Conservation (phyloP, 2,888 invertebrate genomes). For the Leptopterna dolabrata region DNA sequence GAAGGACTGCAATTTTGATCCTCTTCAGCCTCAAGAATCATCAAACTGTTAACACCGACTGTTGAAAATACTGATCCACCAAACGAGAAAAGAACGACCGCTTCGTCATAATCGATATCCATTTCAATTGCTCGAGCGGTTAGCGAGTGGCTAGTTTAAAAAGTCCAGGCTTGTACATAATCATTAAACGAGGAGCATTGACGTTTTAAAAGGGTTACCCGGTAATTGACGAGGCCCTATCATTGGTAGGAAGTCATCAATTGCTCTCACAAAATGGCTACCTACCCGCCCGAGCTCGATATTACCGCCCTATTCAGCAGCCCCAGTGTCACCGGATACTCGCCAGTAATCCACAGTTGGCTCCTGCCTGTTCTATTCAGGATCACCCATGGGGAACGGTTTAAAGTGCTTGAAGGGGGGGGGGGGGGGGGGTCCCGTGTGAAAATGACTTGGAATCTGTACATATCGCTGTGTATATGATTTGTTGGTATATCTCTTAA, state of each 20-base stretch:
- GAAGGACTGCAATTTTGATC: too few relatives aligned
- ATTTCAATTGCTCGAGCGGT: background rate
- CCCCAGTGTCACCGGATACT: constrained; percentile 39
- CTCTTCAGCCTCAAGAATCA: too few relatives aligned
- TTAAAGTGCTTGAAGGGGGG: constrained; percentile 8
- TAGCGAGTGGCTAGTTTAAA: background rate
- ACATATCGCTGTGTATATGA: background rate
- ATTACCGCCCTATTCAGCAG: constrained; percentile 37
- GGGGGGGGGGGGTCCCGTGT: background rate
- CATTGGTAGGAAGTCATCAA: constrained; percentile 52
- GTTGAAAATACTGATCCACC: too few relatives aligned
- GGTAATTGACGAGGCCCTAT: constrained; percentile 45
- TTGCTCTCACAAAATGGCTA: constrained; percentile 47
- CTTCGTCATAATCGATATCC: background rate
- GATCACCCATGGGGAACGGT: constrained; percentile 8
- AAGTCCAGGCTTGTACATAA: background rate
- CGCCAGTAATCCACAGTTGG: background rate
- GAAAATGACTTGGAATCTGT: background rate
- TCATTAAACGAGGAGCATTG: constrained; percentile 1
- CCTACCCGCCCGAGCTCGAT: constrained; percentile 12
- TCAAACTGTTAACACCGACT: too few relatives aligned
- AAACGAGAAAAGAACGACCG: background rate
- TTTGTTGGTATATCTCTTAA: background rate
- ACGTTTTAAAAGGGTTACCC: constrained; percentile 28
- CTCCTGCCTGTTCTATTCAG: background rate